phyloP scores from a whole-genome alignment of 2,113 vertebrate species.

The Sorex fumeus region DNA sequence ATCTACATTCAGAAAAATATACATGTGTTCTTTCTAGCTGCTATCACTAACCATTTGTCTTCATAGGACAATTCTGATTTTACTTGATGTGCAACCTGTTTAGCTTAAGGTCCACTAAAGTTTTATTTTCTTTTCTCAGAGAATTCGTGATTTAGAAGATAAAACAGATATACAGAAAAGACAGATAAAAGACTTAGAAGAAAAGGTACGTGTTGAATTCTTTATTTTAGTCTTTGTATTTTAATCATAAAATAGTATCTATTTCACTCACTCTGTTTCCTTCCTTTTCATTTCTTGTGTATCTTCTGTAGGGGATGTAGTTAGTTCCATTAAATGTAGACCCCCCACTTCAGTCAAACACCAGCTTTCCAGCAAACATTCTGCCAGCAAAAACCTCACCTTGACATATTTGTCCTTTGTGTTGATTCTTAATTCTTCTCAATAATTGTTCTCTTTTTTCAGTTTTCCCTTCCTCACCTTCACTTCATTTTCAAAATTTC shows the following conservation, averaged over 20 bases:
- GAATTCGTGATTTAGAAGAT: slow-evolving; percentile 98
- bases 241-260: neutral
- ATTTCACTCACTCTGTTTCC: neutral
- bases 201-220: slow-evolving; percentile 91
- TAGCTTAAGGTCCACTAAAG: neutral
- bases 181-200: slow-evolving; percentile 99
- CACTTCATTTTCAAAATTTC: slow-evolving; percentile 28
- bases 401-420: slow-evolving; percentile 38
- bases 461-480: slow-evolving; percentile 5
- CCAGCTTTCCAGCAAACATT: neutral
- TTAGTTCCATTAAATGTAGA: rapidly evolving
- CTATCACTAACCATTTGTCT: neutral
- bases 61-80: slow-evolving; percentile 56
- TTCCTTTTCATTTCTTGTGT: neutral
- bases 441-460: slow-evolving; percentile 45
- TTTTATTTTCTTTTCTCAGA: slow-evolving; percentile 87
- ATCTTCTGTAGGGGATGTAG: neutral
- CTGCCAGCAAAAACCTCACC: neutral
- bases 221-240: slow-evolving; percentile 54
- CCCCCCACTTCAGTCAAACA: neutral
- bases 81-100: slow-evolving; percentile 14
- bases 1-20: neutral
- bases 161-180: slow-evolving; percentile 99
- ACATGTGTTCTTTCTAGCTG: neutral
- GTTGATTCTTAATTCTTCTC: slow-evolving; percentile 44